These are phyloP conservation scores for Pogonognathellus flavescens DNA, from an alignment of 1,140 invertebrate genomes.

Conservation along the genomic window DNA sequence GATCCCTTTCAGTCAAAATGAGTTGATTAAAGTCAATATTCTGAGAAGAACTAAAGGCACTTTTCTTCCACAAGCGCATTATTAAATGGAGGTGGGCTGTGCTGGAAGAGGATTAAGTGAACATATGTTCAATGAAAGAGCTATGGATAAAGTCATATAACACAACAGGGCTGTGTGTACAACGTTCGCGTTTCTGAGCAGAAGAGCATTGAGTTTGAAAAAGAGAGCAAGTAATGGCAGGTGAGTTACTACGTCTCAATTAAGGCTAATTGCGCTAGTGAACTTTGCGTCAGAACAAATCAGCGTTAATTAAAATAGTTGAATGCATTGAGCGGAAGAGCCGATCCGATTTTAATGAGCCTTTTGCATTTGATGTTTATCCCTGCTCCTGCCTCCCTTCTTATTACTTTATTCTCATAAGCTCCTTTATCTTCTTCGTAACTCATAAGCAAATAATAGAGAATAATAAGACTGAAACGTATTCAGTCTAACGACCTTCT, in stretches of 20 bases:
- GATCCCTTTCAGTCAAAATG: conserved; percentile 4
- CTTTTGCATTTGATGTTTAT: conserved; percentile 13
- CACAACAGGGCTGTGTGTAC: too few species aligned
- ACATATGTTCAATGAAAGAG: too few species aligned
- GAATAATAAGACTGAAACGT: too few species aligned
- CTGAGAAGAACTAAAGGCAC: background rate
- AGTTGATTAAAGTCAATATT: conserved; percentile 45
- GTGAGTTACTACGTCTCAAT: conserved; percentile 56
- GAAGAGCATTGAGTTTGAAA: too few species aligned
- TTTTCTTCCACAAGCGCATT: too few species aligned
- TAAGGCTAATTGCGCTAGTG: conserved; percentile 58
- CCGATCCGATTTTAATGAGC: conserved; percentile 60
- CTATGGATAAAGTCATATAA: too few species aligned
- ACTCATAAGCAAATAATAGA: too few species aligned
- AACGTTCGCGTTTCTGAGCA: too few species aligned
- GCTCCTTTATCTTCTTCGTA: too few species aligned
- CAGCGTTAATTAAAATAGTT: conserved; percentile 55
- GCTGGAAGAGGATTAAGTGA: too few species aligned
- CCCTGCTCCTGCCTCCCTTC: conserved; percentile 29
- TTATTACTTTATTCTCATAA: background rate
- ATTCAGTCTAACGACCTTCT: too few species aligned
- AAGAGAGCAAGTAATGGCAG: too few species aligned
- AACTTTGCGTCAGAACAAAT: conserved; percentile 58
- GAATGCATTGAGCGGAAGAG: background rate
- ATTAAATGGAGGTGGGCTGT: background rate